These are phyloP conservation scores for Panthera uncia DNA, from an alignment of 2,113 vertebrate genomes.

Conservation along the genomic window DNA sequence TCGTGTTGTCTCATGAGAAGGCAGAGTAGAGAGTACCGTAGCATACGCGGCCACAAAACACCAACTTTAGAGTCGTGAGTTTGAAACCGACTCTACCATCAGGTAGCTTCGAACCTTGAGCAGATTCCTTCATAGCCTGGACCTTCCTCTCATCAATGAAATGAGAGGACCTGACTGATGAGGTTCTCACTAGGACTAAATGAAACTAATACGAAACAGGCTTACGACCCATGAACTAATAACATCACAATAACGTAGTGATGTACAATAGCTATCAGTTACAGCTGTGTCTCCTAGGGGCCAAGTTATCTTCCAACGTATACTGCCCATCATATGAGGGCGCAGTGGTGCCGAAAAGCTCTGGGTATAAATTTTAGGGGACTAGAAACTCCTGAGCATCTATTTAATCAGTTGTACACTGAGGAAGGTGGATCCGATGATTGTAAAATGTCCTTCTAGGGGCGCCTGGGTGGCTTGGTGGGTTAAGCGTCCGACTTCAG, in stretches of 20 bases:
- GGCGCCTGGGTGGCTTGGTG: too few relatives aligned
- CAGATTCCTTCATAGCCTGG: neutral
- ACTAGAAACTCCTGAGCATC: neutral
- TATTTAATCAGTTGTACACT: neutral
- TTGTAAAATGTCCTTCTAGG: neutral
- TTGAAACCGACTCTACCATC: neutral
- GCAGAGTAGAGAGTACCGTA: too few relatives aligned
- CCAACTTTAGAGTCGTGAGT: neutral
- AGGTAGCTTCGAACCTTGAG: neutral
- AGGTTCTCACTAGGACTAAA: neutral
- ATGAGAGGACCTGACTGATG: neutral
- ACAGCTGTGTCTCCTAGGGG: neutral
- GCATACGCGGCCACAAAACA: neutral
- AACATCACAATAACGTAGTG: neutral
- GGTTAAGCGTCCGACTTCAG: too few relatives aligned
- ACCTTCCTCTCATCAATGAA: neutral
- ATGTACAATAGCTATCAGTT: neutral
- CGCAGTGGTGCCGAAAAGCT: too few relatives aligned
- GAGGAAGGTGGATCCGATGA: accelerated
- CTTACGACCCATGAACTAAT: neutral
- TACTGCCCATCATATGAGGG: neutral
- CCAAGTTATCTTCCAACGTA: neutral
- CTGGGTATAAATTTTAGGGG: neutral
- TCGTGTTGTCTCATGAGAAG: neutral
- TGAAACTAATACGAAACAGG: neutral